Evolutionary conservation across 2,113 vertebrate species (phyloP).

Genomic region (Callochromis pleurospilus): DNA sequence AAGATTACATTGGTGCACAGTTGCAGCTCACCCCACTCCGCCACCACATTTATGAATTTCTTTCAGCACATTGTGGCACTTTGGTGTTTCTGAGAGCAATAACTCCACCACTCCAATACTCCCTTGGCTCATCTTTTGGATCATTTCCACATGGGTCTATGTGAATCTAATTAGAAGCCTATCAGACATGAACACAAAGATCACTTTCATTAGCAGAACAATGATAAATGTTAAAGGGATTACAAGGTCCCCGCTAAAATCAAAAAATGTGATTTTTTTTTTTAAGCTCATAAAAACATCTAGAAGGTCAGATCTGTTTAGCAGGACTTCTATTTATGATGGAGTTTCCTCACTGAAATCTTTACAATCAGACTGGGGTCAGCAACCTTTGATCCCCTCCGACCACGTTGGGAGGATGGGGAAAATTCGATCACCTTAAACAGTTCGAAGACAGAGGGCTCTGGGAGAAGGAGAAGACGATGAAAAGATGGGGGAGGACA

Average conservation of each 20-base stretch:
- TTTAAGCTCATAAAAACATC: constrained; percentile 35
- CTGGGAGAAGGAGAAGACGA: constrained; percentile 25
- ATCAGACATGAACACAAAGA: constrained; percentile 55
- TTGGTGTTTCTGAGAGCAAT: constrained; percentile 35
- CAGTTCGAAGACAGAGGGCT: constrained; percentile 65
- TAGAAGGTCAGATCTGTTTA: constrained; percentile 42
- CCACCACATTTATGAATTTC: constrained; percentile 49
- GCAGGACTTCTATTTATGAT: constrained; percentile 51
- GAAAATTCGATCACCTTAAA: constrained; percentile 70
- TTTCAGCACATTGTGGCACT: constrained; percentile 18
- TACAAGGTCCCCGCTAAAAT: constrained; percentile 13
- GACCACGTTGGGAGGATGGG: constrained; percentile 64
- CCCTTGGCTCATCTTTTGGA: constrained; percentile 19
- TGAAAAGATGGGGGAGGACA: constrained; percentile 28
- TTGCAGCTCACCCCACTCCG: constrained; percentile 5
- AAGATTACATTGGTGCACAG: constrained; percentile 39
- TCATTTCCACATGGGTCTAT: constrained; percentile 43
- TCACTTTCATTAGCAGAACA: constrained; percentile 55
- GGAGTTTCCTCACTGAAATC: constrained; percentile 25
- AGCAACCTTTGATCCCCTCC: constrained; percentile 58
- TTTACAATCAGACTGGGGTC: constrained; percentile 63
- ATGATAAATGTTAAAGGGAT: constrained; percentile 53
- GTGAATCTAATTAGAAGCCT: constrained; percentile 55
- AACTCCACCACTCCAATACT: constrained; percentile 29
- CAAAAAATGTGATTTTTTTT: background rate